phyloP scores from a whole-genome alignment of 1,140 invertebrate species.

The Drosophila sturtevanti region DNA sequence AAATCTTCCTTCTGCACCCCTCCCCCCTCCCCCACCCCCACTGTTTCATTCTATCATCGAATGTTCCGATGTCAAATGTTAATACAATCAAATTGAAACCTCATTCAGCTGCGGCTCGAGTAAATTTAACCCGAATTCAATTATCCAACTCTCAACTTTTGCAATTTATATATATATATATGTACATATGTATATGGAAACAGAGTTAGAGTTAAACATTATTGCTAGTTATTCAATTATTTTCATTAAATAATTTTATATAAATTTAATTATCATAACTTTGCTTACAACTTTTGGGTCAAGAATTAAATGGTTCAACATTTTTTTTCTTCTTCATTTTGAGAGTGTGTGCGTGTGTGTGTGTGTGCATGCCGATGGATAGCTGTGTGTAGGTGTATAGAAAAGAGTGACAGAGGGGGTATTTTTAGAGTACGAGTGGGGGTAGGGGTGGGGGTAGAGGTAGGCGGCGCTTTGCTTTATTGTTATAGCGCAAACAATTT shows the following conservation, averaged over 20 bases:
- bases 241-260: neutral
- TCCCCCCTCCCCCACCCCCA: neutral
- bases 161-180: too few relatives aligned
- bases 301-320: neutral
- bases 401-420: neutral
- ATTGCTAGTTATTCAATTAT: too few relatives aligned
- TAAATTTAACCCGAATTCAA: slow-evolving; percentile 44
- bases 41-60: slow-evolving; percentile 2
- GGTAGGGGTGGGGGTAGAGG: neutral
- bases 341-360: neutral
- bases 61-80: slow-evolving; percentile 50
- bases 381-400: neutral
- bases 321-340: neutral
- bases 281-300: neutral
- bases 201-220: too few relatives aligned
- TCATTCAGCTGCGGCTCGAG: slow-evolving; percentile 34
- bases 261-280: neutral
- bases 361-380: neutral
- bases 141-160: slow-evolving; percentile 28
- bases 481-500: slow-evolving; percentile 78
- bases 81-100: slow-evolving; percentile 62
- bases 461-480: slow-evolving; percentile 58
- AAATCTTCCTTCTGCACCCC: too few relatives aligned
- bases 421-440: neutral
- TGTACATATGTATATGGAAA: too few relatives aligned